A percentile compares a stretch with the other conserved stretches of the same genome.
Conservation (phyloP, 2,888 invertebrate species). For the Drosophila pseudotakahashii region DNA sequence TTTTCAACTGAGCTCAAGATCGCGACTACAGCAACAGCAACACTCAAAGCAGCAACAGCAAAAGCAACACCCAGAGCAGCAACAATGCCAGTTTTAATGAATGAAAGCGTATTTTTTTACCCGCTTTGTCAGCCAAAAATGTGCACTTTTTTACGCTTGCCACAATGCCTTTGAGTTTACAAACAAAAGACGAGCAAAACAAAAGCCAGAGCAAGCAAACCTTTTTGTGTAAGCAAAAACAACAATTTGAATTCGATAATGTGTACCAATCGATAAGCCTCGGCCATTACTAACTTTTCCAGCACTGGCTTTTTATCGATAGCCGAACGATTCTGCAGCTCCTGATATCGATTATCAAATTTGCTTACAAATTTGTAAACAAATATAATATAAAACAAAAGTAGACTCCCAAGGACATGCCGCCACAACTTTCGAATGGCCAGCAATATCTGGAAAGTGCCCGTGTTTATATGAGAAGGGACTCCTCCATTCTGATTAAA, state of each 20-base stretch:
- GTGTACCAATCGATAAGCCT: neutral
- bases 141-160: slow-evolving; percentile 48
- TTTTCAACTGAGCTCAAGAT: slow-evolving; percentile 65
- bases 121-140: slow-evolving; percentile 64
- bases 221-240: neutral
- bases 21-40: slow-evolving; percentile 34
- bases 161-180: slow-evolving; percentile 64
- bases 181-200: slow-evolving; percentile 57
- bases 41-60: slow-evolving; percentile 20
- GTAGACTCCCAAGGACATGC: neutral
- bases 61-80: slow-evolving; percentile 31
- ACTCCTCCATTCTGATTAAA: slow-evolving; percentile 33
- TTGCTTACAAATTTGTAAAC: too few relatives aligned
- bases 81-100: slow-evolving; percentile 71
- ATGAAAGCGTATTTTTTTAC: slow-evolving; percentile 69
- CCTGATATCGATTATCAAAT: neutral
- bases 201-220: slow-evolving; percentile 15
- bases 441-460: slow-evolving; percentile 40
- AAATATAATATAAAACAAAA: too few relatives aligned
- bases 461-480: slow-evolving; percentile 45
- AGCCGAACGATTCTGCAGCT: neutral
- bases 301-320: slow-evolving; percentile 1
- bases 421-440: neutral
- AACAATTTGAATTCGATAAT: slow-evolving; percentile 10
- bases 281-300: neutral